Conservation (phyloP, 2,113 vertebrate genomes). For the Marmota flaviventris region DNA sequence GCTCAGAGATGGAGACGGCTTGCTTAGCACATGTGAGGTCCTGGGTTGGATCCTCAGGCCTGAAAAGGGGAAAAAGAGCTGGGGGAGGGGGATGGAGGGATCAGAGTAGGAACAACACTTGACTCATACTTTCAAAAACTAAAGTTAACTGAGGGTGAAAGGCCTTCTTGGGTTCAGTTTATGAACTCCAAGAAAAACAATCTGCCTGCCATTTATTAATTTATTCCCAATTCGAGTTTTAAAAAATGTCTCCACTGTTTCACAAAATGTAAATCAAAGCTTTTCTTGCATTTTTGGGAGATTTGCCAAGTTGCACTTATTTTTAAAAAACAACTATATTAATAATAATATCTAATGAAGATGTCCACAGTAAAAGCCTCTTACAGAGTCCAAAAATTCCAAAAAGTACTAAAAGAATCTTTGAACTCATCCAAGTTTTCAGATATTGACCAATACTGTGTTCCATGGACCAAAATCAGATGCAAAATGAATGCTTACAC, state of each 20-base stretch:
- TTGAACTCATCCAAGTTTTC: slow-evolving; percentile 26
- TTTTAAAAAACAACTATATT: slow-evolving; percentile 6
- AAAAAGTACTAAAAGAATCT: slow-evolving; percentile 5
- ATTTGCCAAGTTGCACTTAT: slow-evolving; percentile 7
- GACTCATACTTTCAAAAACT: slow-evolving; percentile 32
- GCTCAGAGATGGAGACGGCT: neutral
- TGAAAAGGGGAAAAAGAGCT: neutral
- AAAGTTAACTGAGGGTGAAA: neutral
- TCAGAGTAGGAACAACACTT: neutral
- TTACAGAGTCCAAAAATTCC: neutral
- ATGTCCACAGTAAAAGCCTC: slow-evolving; percentile 16
- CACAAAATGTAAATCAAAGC: slow-evolving; percentile 40
- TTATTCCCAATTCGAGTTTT: slow-evolving; percentile 41
- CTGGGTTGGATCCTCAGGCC: neutral
- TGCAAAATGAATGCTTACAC: neutral
- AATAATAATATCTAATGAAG: slow-evolving; percentile 3
- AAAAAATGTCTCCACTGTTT: slow-evolving; percentile 15
- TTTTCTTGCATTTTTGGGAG: neutral
- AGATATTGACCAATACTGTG: slow-evolving; percentile 10
- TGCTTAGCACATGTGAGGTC: neutral
- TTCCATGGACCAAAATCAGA: slow-evolving; percentile 13
- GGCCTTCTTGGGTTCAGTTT: neutral
- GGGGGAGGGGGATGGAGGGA: too few relatives aligned
- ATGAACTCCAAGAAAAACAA: slow-evolving; percentile 21
- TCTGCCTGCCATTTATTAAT: slow-evolving; percentile 1